Evolutionary conservation across 2,113 vertebrate species (phyloP), one percentile per base, ranked within the genome.

Genomic region (Lasiurus cinereus): DNA sequence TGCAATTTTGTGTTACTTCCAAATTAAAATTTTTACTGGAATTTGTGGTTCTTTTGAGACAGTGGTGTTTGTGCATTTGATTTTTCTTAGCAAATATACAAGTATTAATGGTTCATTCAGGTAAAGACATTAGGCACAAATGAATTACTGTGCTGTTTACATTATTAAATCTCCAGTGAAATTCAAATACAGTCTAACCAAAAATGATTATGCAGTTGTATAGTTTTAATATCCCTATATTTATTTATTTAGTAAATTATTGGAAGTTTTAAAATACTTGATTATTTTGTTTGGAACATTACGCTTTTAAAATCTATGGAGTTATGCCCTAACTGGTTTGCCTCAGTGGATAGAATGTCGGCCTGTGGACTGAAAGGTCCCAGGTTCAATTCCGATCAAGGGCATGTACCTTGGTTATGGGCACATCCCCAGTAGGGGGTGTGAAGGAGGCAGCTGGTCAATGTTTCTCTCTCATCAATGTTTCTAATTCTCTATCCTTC

Each of bases 51-150:
- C 27, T 85, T 83, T 11, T 54, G 54, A 76, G 46, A 52, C 16
- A 80, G 19, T 78, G 29, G 33, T 95, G 4, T 46, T 84, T 92
- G 66, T 15, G 43, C 13, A 77, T 94, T 73, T 74, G 48, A 50
- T 87, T 91, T 91, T 94, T 94, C 52, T 94, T 84, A 94, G 67
- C 52, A 87, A 52, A 72, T 90, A 90, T 91, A 52, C n/a, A 83
- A 43, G 62, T 84, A 70, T 21, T 83, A 76, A n/a, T 4, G 22
- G 33, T 74, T 87, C 33, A 82, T 74, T 87, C 33, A 82, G 5
- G 21, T 76, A 43, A 83, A 90, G 56, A 31, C 29, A 56, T 27
- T 90, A 52, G 76, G 27, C 67, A 84, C 48, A 93, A 82, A 83
- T 29, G 50, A 72, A 67, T 94, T 66, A 66, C 31, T 86, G 27